Evolutionary conservation across 2,888 invertebrate genomes (phyloP).

Genomic region (Carpatolechia fugitivella): DNA sequence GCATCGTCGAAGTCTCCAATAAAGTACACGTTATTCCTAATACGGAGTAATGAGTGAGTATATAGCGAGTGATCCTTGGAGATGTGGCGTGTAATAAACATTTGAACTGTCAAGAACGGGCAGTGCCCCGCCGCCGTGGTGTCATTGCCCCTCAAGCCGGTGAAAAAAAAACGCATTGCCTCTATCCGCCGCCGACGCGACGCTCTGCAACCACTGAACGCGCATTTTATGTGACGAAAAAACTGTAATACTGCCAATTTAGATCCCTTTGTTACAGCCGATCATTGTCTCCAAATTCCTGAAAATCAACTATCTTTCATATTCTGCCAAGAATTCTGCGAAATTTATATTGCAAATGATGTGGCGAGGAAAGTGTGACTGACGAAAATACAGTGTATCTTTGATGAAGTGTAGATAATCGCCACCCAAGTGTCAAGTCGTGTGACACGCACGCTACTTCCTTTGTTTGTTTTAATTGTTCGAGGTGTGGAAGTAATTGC

Average conservation of each 20-base stretch:
- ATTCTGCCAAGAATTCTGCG: not conserved
- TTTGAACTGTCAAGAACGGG: constrained; percentile 79
- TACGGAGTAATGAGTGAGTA: constrained; percentile 37
- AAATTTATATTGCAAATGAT: not conserved
- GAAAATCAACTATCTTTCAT: not conserved
- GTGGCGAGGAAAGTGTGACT: constrained; percentile 1
- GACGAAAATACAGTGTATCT: constrained; percentile 5
- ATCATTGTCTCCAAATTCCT: constrained; percentile 1
- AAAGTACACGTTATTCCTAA: constrained; percentile 20
- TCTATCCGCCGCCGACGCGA: constrained; percentile 55
- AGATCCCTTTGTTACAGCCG: constrained; percentile 4
- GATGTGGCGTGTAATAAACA: constrained; percentile 72
- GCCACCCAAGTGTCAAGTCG: constrained; percentile 53
- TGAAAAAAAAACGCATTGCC: constrained; percentile 73
- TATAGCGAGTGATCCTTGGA: constrained; percentile 60
- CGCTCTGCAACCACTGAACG: constrained; percentile 30
- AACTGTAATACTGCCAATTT: constrained; percentile 9
- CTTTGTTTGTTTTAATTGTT: constrained; percentile 67
- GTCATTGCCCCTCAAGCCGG: constrained; percentile 75
- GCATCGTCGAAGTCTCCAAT: constrained; percentile 5
- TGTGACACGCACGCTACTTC: constrained; percentile 63
- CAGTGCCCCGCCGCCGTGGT: constrained; percentile 70
- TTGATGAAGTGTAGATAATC: constrained; percentile 27
- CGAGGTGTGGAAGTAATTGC: constrained; percentile 64
- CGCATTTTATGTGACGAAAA: constrained; percentile 47